A percentile compares a stretch with the other conserved stretches of the same genome.
Evolutionary conservation across 2,797 vertebrate species (phyloP).

Genomic region (Cephalopachus bancanus): DNA sequence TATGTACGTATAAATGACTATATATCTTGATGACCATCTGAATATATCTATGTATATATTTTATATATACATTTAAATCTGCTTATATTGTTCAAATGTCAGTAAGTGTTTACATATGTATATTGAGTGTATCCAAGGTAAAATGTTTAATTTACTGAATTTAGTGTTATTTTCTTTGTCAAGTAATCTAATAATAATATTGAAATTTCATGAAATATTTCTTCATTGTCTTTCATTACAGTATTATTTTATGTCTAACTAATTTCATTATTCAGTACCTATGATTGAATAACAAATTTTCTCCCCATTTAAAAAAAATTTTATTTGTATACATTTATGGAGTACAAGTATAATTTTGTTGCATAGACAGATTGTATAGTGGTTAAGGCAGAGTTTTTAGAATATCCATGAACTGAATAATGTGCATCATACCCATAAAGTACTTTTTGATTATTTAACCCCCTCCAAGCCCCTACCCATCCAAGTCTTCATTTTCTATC

Average conservation of each 20-base stretch:
- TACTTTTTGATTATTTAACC: neutral
- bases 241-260: neutral
- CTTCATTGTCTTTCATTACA: neutral
- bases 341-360: neutral
- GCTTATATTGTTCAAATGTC: neutral
- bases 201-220: neutral
- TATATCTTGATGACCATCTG: neutral
- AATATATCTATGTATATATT: neutral
- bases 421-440: neutral
- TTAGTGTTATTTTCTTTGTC: constrained; percentile 2
- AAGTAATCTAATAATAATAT: neutral
- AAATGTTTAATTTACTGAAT: constrained; percentile 1
- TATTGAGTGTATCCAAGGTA: neutral
- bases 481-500: neutral
- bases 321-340: neutral
- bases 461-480: neutral
- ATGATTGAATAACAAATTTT: neutral
- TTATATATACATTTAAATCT: neutral
- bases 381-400: neutral
- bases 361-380: neutral
- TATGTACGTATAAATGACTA: neutral
- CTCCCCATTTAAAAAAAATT: neutral
- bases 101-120: neutral
- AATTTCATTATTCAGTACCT: neutral
- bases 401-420: neutral